Evolutionary conservation across 2,797 vertebrate species (phyloP), one percentile per base, ranked within the genome.

Genomic region (Lithobates sylvaticus): DNA sequence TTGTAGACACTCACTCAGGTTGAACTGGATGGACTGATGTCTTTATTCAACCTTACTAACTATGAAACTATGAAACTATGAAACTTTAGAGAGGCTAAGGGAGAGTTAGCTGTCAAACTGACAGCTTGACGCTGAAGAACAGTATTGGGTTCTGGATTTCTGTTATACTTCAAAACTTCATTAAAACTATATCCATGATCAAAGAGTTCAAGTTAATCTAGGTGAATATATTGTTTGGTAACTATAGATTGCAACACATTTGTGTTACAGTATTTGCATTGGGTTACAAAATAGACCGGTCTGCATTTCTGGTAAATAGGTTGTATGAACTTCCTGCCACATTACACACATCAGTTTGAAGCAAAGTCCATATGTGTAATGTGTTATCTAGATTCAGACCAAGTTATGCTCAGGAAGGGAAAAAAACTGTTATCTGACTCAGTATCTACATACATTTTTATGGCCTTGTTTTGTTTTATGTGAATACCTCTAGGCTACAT

Each of bases 261-360:
- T 26, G 65, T 12, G 26, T 67, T 67, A 67, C 10, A 1, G 65
- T 26, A 29, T 67, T 29, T 12, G 65, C 10, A 29, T 8, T 27
- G 10, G 26, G 10, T 67, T 67, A 26, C 65, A 67, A 67, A 67
- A 67, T 67, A 67, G 5, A 12, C 3, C 15, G n/a, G n/a, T 67
- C n/a, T 67, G 65, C 12, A 18, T 67, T 67, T 67, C 65, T 67
- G 65, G 65, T 67, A 67, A 67, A 67, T 67, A 27, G 10, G 10
- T 67, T 67, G 65, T 67, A 29, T 67, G 65, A 67, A 67, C 27
- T 67, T 67, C 65, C 65, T 67, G 65, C 12, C n/a, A 67, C 65
- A 67, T 67, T 67, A 67, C 65, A 67, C 65, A 67, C 65, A 67
- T 67, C 27, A 6, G 13, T 27, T 15, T 67, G n/a, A 67, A 26